Conservation (phyloP, 2,888 invertebrate genomes). For the Eupithecia tripunctaria region DNA sequence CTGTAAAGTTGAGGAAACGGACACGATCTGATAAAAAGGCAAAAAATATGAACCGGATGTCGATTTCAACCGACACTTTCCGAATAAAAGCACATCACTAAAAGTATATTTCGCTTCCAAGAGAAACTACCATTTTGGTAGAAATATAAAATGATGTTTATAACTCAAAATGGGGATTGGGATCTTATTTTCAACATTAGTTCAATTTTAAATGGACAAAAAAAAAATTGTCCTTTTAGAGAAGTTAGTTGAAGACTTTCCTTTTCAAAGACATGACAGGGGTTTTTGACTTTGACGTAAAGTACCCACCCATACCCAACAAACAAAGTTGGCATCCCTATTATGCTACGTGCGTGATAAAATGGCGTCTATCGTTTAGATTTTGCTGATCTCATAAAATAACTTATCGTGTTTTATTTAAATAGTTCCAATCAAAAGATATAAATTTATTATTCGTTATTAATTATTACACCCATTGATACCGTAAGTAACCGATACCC, state of each 20-base stretch:
- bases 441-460: constrained; percentile 27
- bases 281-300: neutral
- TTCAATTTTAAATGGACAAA: no score
- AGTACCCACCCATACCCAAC: neutral
- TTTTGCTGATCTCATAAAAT: constrained; percentile 63
- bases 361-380: constrained; percentile 73
- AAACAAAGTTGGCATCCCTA: constrained; percentile 48
- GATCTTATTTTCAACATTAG: neutral
- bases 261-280: neutral
- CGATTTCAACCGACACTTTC: neutral
- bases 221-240: no score
- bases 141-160: neutral
- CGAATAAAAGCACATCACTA: neutral
- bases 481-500: constrained; percentile 47
- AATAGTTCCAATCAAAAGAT: constrained; percentile 43
- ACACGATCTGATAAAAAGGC: neutral
- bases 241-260: no score
- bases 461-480: constrained; percentile 30
- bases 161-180: neutral
- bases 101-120: neutral
- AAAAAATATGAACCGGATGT: neutral
- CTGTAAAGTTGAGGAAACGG: neutral
- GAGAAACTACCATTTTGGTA: neutral
- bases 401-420: constrained; percentile 49
- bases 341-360: constrained; percentile 69